Evolutionary conservation across 2,113 vertebrate genomes (phyloP).

Genomic region (Cyanistes caeruleus): DNA sequence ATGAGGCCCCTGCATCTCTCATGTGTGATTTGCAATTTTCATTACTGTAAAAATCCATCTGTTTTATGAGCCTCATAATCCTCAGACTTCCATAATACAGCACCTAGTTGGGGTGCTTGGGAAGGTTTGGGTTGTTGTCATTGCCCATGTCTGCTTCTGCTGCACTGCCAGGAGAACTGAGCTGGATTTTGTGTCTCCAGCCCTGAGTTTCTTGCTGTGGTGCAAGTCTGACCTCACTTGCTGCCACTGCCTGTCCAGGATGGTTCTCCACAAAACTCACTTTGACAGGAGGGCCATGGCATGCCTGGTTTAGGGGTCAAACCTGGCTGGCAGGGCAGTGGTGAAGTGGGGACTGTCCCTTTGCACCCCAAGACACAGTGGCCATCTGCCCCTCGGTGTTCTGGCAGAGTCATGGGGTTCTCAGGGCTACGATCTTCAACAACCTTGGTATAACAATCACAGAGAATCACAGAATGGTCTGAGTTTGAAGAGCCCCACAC

Average conservation of each 20-base stretch:
- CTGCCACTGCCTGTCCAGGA: not conserved
- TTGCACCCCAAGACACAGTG: not conserved
- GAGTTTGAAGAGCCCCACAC: not conserved
- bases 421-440: not conserved
- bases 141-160: not conserved
- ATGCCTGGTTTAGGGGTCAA: accelerated
- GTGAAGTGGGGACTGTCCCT: not conserved
- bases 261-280: accelerated
- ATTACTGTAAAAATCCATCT: not conserved
- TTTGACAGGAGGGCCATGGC: not conserved
- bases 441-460: not conserved
- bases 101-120: not conserved
- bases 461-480: not conserved
- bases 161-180: accelerated
- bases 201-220: not conserved
- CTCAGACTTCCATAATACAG: not conserved
- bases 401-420: not conserved
- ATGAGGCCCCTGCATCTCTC: not conserved
- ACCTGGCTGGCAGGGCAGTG: not conserved
- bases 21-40: not conserved
- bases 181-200: not conserved
- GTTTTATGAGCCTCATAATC: not conserved
- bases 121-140: not conserved
- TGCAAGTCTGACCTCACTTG: not conserved
- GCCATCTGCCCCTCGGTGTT: not conserved